These are phyloP conservation scores for Cryptoblepharus egeriae DNA, from an alignment of 2,797 vertebrate species.

Conservation along the genomic window DNA sequence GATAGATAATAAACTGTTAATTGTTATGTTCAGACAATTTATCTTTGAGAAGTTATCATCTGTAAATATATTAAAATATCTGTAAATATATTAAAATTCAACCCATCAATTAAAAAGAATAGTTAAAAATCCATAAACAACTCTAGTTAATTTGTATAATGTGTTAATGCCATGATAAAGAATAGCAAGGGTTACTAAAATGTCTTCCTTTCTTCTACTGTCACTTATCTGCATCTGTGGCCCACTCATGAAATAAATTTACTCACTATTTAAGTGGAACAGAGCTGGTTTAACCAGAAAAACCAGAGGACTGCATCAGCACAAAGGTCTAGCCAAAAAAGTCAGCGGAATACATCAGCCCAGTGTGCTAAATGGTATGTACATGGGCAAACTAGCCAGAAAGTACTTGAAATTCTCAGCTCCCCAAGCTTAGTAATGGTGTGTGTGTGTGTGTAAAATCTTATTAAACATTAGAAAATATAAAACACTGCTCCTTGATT, in stretches of 20 bases:
- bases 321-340: constrained; percentile 13
- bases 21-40: neutral
- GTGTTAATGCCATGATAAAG: neutral
- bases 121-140: neutral
- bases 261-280: constrained; percentile 15
- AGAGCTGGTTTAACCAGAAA: constrained; percentile 22
- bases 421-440: neutral
- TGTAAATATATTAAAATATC: neutral
- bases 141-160: neutral
- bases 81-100: neutral
- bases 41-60: neutral
- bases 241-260: constrained; percentile 18
- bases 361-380: neutral
- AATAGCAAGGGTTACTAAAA: neutral
- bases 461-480: neutral
- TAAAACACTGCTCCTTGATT: neutral
- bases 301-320: neutral
- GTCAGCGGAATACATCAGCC: neutral
- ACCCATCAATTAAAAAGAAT: no score
- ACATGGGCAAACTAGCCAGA: neutral
- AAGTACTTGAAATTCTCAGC: neutral
- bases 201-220: constrained; percentile 30
- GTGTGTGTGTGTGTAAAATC: neutral
- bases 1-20: neutral
- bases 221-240: constrained; percentile 24